These are phyloP conservation scores for Danaus plexippus DNA, from an alignment of 1,140 invertebrate genomes.

Conservation along the genomic window DNA sequence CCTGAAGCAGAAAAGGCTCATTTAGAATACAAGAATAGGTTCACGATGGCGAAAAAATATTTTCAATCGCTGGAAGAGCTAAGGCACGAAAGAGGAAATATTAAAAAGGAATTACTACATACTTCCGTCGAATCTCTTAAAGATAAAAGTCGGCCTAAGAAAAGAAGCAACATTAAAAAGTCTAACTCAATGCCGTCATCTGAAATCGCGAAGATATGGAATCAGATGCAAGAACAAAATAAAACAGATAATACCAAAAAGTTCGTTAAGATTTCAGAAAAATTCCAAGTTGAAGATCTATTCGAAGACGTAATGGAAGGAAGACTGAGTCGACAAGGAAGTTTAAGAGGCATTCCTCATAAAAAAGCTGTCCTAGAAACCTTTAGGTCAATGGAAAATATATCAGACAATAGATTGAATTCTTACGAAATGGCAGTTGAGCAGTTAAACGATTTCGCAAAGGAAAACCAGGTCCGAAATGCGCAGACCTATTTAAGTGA, in stretches of 20 bases:
- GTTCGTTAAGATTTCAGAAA: constrained; percentile 69
- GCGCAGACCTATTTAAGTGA: constrained; percentile 67
- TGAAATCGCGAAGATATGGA: constrained; percentile 56
- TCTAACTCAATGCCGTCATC: constrained; percentile 58
- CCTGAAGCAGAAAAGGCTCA: constrained; percentile 30
- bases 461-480: constrained; percentile 54
- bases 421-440: constrained; percentile 61
- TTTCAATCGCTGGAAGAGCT: constrained; percentile 66
- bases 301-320: constrained; percentile 68
- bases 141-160: constrained; percentile 25
- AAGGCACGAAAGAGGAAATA: constrained; percentile 48
- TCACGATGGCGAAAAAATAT: constrained; percentile 61
- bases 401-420: constrained; percentile 52
- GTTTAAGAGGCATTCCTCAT: constrained; percentile 69
- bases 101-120: constrained; percentile 38
- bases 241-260: constrained; percentile 32
- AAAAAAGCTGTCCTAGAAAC: constrained; percentile 70
- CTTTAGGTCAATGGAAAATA: constrained; percentile 69
- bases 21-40: constrained; percentile 62
- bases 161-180: constrained; percentile 39
- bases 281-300: constrained; percentile 68
- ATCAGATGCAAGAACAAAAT: constrained; percentile 44
- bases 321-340: constrained; percentile 58
- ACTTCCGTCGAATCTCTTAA: constrained; percentile 41
- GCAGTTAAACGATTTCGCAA: constrained; percentile 53